Base-by-base conservation (phyloP, 2,888 invertebrate genomes). In the Ametastegia equiseti region DNA sequence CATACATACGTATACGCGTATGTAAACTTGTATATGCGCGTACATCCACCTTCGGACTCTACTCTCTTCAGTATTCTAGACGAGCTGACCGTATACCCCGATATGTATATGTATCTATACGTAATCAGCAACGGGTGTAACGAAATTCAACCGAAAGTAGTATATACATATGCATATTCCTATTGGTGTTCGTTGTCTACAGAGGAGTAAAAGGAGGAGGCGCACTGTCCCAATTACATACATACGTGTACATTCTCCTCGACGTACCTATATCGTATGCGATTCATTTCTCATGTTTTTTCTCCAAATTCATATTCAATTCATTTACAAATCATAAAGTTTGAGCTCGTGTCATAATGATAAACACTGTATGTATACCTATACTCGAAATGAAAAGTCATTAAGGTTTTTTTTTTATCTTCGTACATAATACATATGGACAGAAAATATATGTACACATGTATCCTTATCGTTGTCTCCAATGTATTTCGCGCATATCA, bases 31-130 rank as follows among this genome's bases (percentile, higher is more conserved):
- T 0, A 39, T n/a, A 67, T 5, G 7, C 19, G 39, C n/a, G 19
- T 39, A 39, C 39, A 1, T 36, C n/a, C n/a, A 67, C 67, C 19
- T 33, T 39, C 36, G 19, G 11, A 54, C 54, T 36, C 33, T 36
- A 42, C 67, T 42, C 63, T 63, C 36, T 67, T 67, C 67, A 42
- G 39, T 67, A 67, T 67, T 67, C 42, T 67, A 63, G 33, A n/a
- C n/a, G 63, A 30, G 63, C 33, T 33, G 13, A 63, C 63, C n/a
- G n/a, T n/a, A n/a, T n/a, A n/a, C n/a, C n/a, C n/a, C 54, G 54
- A 54, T 54, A 23, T 23, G 23, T 23, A 19, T 50, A 50, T 50
- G 50, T 50, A n/a, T 50, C 23, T 23, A 54, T 54, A 54, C 54
- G 54, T 54, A 23, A 54, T 23, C 23, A 11, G 54, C 23, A 54